These are phyloP conservation scores for Liparis tanakae DNA, from an alignment of 2,797 vertebrate species.

Conservation along the genomic window DNA sequence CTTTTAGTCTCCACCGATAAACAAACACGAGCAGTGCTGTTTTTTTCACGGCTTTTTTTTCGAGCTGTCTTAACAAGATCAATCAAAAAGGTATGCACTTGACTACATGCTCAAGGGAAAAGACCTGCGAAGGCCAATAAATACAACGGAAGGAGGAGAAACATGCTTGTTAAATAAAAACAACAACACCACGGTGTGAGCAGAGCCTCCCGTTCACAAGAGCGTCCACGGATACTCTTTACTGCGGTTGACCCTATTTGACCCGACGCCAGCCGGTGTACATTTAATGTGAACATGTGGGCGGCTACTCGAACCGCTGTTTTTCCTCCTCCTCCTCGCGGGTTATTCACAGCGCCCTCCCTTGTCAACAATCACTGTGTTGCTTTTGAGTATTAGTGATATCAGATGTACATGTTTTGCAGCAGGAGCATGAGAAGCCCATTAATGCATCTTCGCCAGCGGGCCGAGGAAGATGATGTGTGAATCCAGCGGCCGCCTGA, in stretches of 20 bases:
- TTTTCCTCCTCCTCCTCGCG: conserved; percentile 16
- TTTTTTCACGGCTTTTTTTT: conserved; percentile 31
- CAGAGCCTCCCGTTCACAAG: conserved; percentile 15
- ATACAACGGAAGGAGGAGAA: conserved; percentile 31
- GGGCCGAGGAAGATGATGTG: conserved; percentile 48
- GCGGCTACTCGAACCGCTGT: conserved; percentile 27
- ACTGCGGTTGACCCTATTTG: conserved; percentile 32
- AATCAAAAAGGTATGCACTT: conserved; percentile 37
- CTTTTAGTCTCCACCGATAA: background rate
- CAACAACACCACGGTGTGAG: background rate
- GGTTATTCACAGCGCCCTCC: conserved; percentile 26
- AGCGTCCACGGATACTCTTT: conserved; percentile 3
- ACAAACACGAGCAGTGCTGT: conserved; percentile 4
- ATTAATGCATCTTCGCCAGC: conserved; percentile 33
- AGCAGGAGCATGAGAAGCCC: conserved; percentile 31
- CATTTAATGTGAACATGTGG: background rate
- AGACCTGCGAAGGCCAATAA: conserved; percentile 36
- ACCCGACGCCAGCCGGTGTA: background rate
- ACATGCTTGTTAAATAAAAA: conserved; percentile 18
- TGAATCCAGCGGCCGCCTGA: conserved; percentile 32
- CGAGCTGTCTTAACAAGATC: conserved; percentile 30
- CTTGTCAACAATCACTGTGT: conserved; percentile 25
- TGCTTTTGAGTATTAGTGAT: conserved; percentile 25
- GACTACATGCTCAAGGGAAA: conserved; percentile 32
- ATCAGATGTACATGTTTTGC: conserved; percentile 55